phyloP scores from a whole-genome alignment of 2,797 vertebrate species.

The Coccyzus lansbergi region DNA sequence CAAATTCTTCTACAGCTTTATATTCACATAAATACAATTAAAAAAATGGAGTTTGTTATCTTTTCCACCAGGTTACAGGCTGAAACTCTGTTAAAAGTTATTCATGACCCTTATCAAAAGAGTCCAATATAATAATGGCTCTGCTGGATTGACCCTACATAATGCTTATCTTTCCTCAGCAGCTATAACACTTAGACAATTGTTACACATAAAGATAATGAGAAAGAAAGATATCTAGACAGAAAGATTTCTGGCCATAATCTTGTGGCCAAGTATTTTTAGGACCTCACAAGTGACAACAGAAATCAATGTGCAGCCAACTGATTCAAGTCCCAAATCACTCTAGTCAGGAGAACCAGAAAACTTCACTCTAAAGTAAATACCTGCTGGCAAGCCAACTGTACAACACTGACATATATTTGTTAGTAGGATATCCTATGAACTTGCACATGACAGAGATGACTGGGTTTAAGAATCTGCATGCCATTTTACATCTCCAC shows the following conservation, averaged over 20 bases:
- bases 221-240: background rate
- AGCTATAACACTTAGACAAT: background rate
- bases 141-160: background rate
- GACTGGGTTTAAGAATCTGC: background rate
- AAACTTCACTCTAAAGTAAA: background rate
- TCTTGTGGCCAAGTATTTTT: background rate
- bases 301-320: background rate
- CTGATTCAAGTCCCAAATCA: background rate
- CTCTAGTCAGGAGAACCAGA: background rate
- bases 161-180: slow-evolving; percentile 25
- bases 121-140: background rate
- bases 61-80: background rate
- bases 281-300: background rate
- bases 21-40: background rate
- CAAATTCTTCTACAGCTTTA: background rate
- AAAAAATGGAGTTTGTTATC: background rate
- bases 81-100: background rate
- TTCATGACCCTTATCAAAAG: background rate
- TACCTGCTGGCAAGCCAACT: background rate
- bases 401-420: background rate
- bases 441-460: background rate
- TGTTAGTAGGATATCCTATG: background rate
- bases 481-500: background rate
- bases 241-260: background rate
- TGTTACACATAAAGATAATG: background rate